A percentile compares a stretch with the other conserved stretches of the same genome.
These are phyloP conservation scores for Nomada flava DNA, from an alignment of 2,888 invertebrate species.

Conservation along the genomic window DNA sequence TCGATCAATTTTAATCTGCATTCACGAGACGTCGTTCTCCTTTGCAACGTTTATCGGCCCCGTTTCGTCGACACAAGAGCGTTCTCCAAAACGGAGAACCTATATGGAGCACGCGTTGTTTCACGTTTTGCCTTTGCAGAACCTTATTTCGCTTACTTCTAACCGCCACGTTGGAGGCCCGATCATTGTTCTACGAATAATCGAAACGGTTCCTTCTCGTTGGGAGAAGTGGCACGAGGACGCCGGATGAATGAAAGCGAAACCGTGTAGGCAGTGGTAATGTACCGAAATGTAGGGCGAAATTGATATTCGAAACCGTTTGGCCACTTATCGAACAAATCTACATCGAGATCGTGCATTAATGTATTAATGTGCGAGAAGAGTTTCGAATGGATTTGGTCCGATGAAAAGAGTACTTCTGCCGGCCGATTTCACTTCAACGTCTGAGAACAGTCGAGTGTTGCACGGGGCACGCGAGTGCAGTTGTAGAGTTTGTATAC, in stretches of 20 bases:
- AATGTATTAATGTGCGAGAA: background rate
- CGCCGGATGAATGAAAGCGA: conserved; percentile 62
- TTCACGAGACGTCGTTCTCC: conserved; percentile 25
- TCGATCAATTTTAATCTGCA: conserved; percentile 71
- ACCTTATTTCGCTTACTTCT: conserved; percentile 30
- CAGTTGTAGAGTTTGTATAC: background rate
- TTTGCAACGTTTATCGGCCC: conserved; percentile 12
- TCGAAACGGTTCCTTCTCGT: conserved; percentile 56
- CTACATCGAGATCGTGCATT: conserved; percentile 10
- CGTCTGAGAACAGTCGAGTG: background rate
- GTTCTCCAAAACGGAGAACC: background rate
- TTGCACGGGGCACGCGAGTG: background rate
- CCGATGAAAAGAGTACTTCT: conserved; percentile 35
- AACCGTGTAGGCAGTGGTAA: conserved; percentile 41
- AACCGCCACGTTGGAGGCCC: conserved; percentile 30
- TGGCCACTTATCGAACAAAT: conserved; percentile 3
- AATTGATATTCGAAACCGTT: conserved; percentile 22
- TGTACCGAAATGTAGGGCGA: conserved; percentile 44
- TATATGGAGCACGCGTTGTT: background rate
- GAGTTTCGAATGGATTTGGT: conserved; percentile 30
- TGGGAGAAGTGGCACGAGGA: conserved; percentile 68
- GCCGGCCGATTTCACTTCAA: conserved; percentile 43
- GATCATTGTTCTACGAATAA: conserved; percentile 64
- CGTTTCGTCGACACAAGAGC: background rate
- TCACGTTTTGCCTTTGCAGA: conserved; percentile 30